These are phyloP conservation scores for Chamaetylas fuelleborni DNA, from an alignment of 2,113 vertebrate species.

Conservation along the genomic window DNA sequence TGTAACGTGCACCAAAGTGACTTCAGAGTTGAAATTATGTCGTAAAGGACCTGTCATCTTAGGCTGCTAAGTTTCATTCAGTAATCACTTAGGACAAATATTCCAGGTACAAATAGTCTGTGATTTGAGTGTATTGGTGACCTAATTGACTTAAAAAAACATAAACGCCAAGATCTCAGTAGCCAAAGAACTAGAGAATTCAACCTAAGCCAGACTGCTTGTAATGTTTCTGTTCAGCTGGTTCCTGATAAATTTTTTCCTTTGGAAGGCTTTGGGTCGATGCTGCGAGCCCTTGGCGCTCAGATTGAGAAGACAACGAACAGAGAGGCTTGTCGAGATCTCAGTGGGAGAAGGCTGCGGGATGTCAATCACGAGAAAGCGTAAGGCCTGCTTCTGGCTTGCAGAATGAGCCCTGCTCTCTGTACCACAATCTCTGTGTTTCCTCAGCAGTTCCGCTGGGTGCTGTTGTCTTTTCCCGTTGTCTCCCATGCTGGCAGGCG, in stretches of 20 bases:
- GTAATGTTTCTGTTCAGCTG: neutral
- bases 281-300: slow-evolving; percentile 94
- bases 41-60: neutral
- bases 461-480: neutral
- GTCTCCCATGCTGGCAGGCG: neutral
- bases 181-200: neutral
- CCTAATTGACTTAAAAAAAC: neutral
- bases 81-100: neutral
- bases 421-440: neutral
- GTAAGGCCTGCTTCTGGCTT: slow-evolving; percentile 69
- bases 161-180: neutral
- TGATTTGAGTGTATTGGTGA: neutral
- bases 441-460: neutral
- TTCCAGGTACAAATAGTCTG: neutral
- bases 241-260: neutral
- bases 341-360: slow-evolving; percentile 91
- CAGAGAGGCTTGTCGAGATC: slow-evolving; percentile 92
- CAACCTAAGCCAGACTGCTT: neutral
- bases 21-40: neutral
- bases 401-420: neutral
- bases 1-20: neutral
- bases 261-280: slow-evolving; percentile 90
- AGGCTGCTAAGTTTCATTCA: neutral
- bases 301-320: slow-evolving; percentile 99
- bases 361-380: slow-evolving; percentile 98